Evolutionary conservation across 1,140 invertebrate species (phyloP), one percentile per base, ranked within the genome.

Genomic region (Mylabris phalerata): DNA sequence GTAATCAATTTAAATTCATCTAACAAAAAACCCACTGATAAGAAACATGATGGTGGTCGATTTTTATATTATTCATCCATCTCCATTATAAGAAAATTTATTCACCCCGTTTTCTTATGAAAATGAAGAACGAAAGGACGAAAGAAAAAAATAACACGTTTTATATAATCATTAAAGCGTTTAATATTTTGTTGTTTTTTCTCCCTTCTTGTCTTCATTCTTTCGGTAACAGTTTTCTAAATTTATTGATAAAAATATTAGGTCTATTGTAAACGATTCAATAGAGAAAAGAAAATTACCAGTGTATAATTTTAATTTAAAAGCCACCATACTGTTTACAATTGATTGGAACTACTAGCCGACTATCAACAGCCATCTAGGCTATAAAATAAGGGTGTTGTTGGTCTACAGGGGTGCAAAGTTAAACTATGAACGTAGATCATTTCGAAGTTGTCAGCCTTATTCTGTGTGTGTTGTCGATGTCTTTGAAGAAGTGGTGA

Each of bases 41-140:
- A 45, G 51, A 47, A 55, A 61, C 32, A 56, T 50, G 26, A 7
- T 32, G 7, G 9, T 27, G 38, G 43, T 49, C 59, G 49, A 55
- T 55, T 55, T 57, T 56, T 41, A 54, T 63, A 57, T 63, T 60
- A 60, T 63, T 60, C 55, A 63, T 63, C 49, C 58, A 63, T 63
- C 61, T 63, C 57, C 61, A 63, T 63, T 63, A 63, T 63, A 52
- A 57, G 39, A 57, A 57, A 60, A 56, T 63, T 60, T 60, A 56
- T 63, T 60, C 54, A 60, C 52, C 57, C 54, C 41, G 26, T 60
- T 63, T 60, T 50, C 46, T 32, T 5, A 4, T 5, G 4, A 32
- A 32, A 32, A 32, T 7, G 32, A 32, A 32, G 19, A 19, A 19
- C 19, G 19, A 19, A 19, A 19, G 19, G 19, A 19, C 19, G 19